Evolutionary conservation across 2,797 vertebrate genomes (phyloP), one percentile per base, ranked within the genome.

Genomic region (Rhabdomys pumilio): DNA sequence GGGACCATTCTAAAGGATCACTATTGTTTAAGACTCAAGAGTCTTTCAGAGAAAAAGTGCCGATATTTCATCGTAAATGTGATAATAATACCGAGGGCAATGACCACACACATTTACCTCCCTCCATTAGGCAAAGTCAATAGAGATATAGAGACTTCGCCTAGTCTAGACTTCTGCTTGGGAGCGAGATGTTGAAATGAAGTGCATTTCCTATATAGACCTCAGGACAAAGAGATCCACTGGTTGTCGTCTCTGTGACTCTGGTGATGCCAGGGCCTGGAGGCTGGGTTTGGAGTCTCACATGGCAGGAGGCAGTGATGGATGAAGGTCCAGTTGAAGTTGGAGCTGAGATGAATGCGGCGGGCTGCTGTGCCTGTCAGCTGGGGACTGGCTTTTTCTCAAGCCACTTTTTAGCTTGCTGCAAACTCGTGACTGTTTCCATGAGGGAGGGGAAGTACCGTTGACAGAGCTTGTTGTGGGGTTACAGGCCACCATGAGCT

Each of bases 291-390:
- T 94, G 96, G 97, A 63, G 76, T 96, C 93, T 84, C 22, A 34
- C 89, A n/a, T 93, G 96, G 97, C 95, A 97, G 96, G 83, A 97
- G 96, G 97, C 97, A 98, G 96, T 98, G 98, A 98, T 97, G 98
- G 97, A 98, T 98, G 98, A 97, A 90, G 81, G 44, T 89, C 72
- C 93, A 85, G 93, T 61, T 97, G 97, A 98, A 96, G 95, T 77
- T 94, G 93, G 97, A 98, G 91, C 97, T 96, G 81, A 88, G 89
- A 95, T 98, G 98, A 98, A 98, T 96, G 97, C 93, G 88, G 93
- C 75, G 91, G 95, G 94, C 97, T 0, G 4, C 98, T 96, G 98
- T 4, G 95, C 89, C 92, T 94, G 97, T 91, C 96, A 95, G 81
- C 96, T 82, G 41, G 97, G 91, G 72, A 81, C 90, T 90, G 22